A percentile compares a stretch with the other conserved stretches of the same genome.
These are phyloP conservation scores for Xiphias gladius DNA, from an alignment of 2,113 vertebrate species.

Conservation along the genomic window DNA sequence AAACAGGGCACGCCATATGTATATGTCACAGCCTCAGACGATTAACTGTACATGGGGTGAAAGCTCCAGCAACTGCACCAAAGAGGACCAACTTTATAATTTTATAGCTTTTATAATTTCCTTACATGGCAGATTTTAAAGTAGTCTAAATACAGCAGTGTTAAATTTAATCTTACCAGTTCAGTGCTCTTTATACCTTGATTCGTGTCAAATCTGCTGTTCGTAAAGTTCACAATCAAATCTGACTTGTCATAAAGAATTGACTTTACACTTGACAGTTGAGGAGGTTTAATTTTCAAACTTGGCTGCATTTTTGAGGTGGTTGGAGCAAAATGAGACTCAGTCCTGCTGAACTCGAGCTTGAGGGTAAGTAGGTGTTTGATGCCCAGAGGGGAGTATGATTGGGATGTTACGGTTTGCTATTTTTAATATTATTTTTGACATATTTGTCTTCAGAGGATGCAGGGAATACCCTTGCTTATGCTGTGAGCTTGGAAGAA, in stretches of 20 bases:
- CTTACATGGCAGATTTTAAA: not conserved
- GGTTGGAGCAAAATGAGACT: not conserved
- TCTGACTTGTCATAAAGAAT: not conserved
- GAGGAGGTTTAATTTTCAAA: conserved; percentile 8
- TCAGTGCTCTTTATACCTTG: not conserved
- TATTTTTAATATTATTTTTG: conserved; percentile 12
- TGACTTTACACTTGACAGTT: not conserved
- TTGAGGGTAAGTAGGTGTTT: conserved; percentile 21
- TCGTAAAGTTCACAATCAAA: conserved; percentile 6
- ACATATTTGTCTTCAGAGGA: conserved; percentile 28
- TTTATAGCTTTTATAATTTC: not conserved
- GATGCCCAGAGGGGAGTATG: conserved; percentile 6
- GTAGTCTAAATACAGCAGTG: not conserved
- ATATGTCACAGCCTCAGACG: not conserved
- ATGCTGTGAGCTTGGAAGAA: conserved; percentile 8
- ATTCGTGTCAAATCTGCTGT: not conserved
- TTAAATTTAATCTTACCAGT: not conserved
- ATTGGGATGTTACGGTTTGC: not conserved
- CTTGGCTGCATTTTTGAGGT: not conserved
- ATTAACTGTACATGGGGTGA: not conserved
- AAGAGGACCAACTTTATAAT: not conserved
- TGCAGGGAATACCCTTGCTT: conserved; percentile 21
- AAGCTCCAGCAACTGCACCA: not conserved
- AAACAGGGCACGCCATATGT: not conserved
- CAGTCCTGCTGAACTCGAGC: not conserved